phyloP scores from a whole-genome alignment of 2,113 vertebrate species.

The Phrynocephalus versicolor region DNA sequence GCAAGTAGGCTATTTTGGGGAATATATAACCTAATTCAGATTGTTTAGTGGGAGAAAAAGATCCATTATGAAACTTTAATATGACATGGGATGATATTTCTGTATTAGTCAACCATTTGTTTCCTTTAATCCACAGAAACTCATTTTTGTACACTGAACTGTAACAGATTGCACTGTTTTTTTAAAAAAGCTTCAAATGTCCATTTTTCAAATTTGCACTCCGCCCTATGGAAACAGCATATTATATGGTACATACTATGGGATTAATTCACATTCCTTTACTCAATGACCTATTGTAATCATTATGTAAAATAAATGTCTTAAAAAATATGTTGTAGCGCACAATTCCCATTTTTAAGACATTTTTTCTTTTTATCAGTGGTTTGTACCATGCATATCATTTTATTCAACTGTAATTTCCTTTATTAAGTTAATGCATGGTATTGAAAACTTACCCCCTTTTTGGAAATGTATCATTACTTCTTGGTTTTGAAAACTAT shows the following conservation, averaged over 20 bases:
- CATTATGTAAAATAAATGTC: too few relatives aligned
- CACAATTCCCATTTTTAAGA: too few relatives aligned
- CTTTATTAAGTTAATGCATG: not conserved
- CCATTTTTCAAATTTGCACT: constrained; percentile 63
- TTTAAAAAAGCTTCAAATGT: constrained; percentile 50
- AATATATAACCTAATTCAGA: constrained; percentile 64
- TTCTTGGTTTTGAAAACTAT: not conserved
- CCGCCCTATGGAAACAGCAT: constrained; percentile 58
- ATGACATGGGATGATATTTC: constrained; percentile 63
- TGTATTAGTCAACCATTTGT: constrained; percentile 75
- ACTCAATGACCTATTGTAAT: too few relatives aligned
- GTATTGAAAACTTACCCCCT: not conserved
- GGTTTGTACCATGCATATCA: not conserved
- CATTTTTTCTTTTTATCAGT: too few relatives aligned
- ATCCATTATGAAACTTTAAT: constrained; percentile 74
- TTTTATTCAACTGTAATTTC: not conserved
- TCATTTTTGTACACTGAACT: constrained; percentile 75
- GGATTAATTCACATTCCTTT: constrained; percentile 25
- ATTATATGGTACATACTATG: constrained; percentile 49
- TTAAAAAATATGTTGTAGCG: too few relatives aligned
- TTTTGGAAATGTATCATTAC: not conserved
- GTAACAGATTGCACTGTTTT: constrained; percentile 71
- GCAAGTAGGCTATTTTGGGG: constrained; percentile 65
- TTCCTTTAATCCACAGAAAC: constrained; percentile 76
- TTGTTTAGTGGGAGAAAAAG: constrained; percentile 60